Evolutionary conservation across 2,113 vertebrate species (phyloP).

Genomic region (Synodontis membranacea): DNA sequence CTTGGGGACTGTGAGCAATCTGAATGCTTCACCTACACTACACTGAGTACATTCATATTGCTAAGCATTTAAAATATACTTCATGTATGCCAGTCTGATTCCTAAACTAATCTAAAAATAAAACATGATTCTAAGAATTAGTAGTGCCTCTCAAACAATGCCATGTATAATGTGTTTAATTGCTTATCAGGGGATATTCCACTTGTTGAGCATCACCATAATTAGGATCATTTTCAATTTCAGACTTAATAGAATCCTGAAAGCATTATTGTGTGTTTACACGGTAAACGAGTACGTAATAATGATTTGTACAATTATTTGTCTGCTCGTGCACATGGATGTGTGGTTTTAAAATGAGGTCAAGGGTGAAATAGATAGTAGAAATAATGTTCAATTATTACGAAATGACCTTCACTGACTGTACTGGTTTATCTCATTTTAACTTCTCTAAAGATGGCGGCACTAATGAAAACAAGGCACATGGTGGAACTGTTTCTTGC

Average conservation of each 20-base stretch:
- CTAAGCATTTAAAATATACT: not conserved
- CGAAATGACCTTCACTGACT: not conserved
- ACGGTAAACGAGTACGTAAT: conserved; percentile 17
- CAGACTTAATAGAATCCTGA: conserved; percentile 31
- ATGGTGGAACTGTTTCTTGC: not conserved
- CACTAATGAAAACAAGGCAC: not conserved
- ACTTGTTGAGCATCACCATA: conserved; percentile 23
- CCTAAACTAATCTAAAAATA: not conserved
- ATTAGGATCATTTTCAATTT: conserved; percentile 27
- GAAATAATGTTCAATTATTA: not conserved
- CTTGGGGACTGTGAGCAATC: not conserved
- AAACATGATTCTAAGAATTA: not conserved
- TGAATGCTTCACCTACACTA: not conserved
- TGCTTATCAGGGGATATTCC: conserved; percentile 28
- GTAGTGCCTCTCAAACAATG: not conserved
- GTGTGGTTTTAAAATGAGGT: conserved; percentile 4
- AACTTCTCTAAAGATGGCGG: not conserved
- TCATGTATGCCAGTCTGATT: not conserved
- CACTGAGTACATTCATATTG: not conserved
- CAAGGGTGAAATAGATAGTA: conserved; percentile 6
- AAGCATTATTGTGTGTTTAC: conserved; percentile 20
- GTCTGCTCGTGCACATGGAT: not conserved
- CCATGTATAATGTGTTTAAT: conserved; percentile 23
- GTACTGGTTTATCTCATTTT: not conserved
- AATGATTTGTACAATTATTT: conserved; percentile 23